These are phyloP conservation scores for Panagrolaimus sp. DNA, from an alignment of 1,140 invertebrate genomes.

Conservation along the genomic window DNA sequence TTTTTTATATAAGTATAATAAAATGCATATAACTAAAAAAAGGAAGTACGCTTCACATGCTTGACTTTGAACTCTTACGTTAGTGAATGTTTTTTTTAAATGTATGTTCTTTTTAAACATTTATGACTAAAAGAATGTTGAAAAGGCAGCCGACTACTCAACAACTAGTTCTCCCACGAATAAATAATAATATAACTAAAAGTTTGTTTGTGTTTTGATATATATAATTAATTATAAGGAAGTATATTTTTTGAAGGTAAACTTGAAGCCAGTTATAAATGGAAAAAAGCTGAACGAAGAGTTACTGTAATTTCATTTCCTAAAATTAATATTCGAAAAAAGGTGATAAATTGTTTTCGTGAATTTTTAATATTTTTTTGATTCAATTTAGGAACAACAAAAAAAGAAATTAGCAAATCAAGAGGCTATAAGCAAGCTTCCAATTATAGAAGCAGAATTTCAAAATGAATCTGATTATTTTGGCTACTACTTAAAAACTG, in stretches of 20 bases:
- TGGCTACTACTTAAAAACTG: neutral
- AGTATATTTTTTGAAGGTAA: neutral
- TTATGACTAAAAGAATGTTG: too few relatives aligned
- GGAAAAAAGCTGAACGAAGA: conserved; percentile 11
- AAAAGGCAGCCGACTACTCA: too few relatives aligned
- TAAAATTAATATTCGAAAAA: neutral
- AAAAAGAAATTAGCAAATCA: conserved; percentile 8
- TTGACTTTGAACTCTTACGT: too few relatives aligned
- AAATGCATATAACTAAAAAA: too few relatives aligned
- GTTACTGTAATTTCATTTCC: conserved; percentile 6
- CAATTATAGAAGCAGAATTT: neutral
- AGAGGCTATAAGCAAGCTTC: neutral
- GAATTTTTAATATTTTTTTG: neutral
- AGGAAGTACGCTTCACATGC: too few relatives aligned
- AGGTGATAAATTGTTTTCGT: neutral
- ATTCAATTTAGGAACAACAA: conserved; percentile 7
- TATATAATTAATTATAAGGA: too few relatives aligned
- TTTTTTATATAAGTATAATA: too few relatives aligned
- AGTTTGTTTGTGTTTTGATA: too few relatives aligned
- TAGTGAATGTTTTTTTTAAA: too few relatives aligned
- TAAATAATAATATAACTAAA: too few relatives aligned
- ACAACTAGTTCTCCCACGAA: too few relatives aligned
- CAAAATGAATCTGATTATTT: neutral
- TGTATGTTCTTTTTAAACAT: too few relatives aligned
- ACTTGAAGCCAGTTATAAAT: neutral